These are phyloP conservation scores for Aurelia coerulea DNA, from an alignment of 30 jellyfish, hydroid and myxozoan species.

Conservation along the genomic window DNA sequence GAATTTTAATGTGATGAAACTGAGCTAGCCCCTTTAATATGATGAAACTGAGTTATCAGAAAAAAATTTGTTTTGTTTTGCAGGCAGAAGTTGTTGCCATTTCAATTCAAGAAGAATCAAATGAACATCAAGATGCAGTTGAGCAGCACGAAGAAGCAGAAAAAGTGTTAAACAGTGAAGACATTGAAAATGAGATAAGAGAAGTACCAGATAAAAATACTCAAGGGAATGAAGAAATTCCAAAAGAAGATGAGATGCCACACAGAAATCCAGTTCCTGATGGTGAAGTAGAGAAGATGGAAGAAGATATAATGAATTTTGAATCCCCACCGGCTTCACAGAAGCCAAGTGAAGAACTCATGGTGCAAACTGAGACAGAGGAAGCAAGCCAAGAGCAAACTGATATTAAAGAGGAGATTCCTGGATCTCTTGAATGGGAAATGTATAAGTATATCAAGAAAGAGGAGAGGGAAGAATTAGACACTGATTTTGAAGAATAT, in stretches of 20 bases:
- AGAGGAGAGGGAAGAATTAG: conserved; percentile 56
- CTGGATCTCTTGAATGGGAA: conserved; percentile 82
- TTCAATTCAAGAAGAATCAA: background rate
- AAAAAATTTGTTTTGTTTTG: background rate
- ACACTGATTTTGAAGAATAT: conserved; percentile 47
- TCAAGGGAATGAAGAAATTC: background rate
- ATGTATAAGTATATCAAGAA: conserved; percentile 69
- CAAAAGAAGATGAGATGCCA: conserved; percentile 13
- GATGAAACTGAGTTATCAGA: too few species aligned
- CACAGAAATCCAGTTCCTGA: conserved; percentile 55
- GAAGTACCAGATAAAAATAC: background rate
- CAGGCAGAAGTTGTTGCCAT: background rate
- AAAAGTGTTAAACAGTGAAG: background rate
- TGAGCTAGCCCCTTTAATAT: too few species aligned
- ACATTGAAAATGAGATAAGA: background rate
- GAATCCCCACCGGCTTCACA: conserved; percentile 15
- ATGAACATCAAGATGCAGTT: background rate
- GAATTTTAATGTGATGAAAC: too few species aligned
- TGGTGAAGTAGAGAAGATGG: conserved; percentile 28
- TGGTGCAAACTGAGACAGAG: background rate
- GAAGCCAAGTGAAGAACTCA: background rate
- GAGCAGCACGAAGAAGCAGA: background rate
- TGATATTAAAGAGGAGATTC: conserved; percentile 21
- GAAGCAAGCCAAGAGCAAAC: background rate
- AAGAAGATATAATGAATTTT: conserved; percentile 1